Percentiles rank a stretch among this genome's conserved stretches.
phyloP scores from a whole-genome alignment of 2,797 vertebrate species.

The Dicrostonyx torquatus region DNA sequence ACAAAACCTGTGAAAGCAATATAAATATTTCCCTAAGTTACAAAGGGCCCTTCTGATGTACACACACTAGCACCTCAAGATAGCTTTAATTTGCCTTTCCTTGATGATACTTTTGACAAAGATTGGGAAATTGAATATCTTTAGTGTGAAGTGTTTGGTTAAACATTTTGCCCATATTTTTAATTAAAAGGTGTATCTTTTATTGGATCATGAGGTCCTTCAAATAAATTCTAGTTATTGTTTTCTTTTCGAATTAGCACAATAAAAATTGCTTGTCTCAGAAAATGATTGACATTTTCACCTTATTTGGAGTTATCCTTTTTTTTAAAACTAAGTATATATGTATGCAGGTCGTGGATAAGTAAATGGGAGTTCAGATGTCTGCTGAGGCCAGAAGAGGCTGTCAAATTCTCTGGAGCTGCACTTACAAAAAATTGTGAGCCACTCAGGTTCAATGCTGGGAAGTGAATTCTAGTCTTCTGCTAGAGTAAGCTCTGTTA shows the following conservation, averaged over 20 bases:
- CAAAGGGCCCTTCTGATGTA: not conserved
- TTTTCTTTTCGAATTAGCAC: not conserved
- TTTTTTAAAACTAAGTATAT: not conserved
- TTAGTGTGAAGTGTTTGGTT: not conserved
- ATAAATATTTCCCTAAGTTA: not conserved
- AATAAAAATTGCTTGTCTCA: not conserved
- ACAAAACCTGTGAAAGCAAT: not conserved
- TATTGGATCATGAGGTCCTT: not conserved
- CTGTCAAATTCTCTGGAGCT: not conserved
- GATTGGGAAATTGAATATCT: not conserved
- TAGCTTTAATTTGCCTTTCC: not conserved
- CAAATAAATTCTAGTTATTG: not conserved
- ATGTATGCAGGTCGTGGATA: too few relatives aligned
- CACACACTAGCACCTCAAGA: not conserved
- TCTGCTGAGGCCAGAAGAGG: not conserved
- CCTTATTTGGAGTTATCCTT: not conserved
- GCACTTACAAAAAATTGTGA: not conserved
- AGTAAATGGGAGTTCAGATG: too few relatives aligned
- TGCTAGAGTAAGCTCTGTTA: not conserved
- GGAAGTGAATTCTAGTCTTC: not conserved
- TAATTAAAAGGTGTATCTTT: not conserved
- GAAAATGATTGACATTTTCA: not conserved
- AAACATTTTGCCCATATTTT: not conserved
- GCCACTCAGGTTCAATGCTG: not conserved
- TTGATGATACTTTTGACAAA: not conserved